phyloP scores from a whole-genome alignment of 2,113 vertebrate genomes.

The Astatotilapia flaviijosephi region DNA sequence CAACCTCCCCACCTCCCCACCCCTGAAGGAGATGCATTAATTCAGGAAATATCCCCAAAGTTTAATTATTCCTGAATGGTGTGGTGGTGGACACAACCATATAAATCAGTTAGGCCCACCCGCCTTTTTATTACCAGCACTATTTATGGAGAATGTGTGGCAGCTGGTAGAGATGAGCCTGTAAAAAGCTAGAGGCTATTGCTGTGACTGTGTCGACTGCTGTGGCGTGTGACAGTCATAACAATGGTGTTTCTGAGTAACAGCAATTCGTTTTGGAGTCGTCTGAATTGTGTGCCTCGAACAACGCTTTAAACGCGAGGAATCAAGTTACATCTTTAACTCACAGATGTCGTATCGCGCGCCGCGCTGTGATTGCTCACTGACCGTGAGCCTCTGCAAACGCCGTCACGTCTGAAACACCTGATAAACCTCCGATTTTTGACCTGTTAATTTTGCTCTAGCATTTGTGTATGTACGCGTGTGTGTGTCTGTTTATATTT shows the following conservation, averaged over 20 bases:
- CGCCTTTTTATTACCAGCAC: conserved; percentile 67
- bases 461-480: neutral
- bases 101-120: conserved; percentile 68
- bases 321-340: neutral
- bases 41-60: conserved; percentile 63
- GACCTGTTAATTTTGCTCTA: conserved; percentile 1
- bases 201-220: conserved; percentile 33
- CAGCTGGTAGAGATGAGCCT: conserved; percentile 65
- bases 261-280: neutral
- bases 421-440: conserved; percentile 41
- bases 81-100: conserved; percentile 48
- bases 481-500: conserved; percentile 45
- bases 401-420: conserved; percentile 24
- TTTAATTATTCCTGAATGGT: conserved; percentile 74
- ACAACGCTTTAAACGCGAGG: neutral
- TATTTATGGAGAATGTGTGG: conserved; percentile 71
- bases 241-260: conserved; percentile 4
- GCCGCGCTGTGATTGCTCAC: neutral
- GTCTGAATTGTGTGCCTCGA: neutral
- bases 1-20: conserved; percentile 1
- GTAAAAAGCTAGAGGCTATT: conserved; percentile 61
- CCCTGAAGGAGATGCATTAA: conserved; percentile 55
- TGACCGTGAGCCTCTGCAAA: conserved; percentile 21
- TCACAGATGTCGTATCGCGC: neutral
- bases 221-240: conserved; percentile 30